Conservation (phyloP, 2,888 invertebrate genomes). For the Nymphalis polychloros region DNA sequence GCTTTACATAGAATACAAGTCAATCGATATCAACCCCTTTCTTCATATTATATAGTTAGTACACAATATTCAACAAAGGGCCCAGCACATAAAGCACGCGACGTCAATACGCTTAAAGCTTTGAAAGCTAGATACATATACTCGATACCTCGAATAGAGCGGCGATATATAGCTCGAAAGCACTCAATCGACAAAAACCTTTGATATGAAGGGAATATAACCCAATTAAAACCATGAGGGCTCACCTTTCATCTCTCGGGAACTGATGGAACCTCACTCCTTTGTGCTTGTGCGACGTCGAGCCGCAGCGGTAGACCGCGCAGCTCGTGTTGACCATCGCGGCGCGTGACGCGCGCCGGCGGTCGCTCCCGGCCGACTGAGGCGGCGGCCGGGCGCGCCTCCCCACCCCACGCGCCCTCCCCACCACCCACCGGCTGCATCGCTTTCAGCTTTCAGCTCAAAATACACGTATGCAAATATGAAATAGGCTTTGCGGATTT, state of each 20-base stretch:
- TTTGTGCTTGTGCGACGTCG: slow-evolving; percentile 29
- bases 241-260: slow-evolving; percentile 36
- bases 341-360: slow-evolving; percentile 13
- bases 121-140: slow-evolving; percentile 7
- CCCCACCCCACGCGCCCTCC: not conserved
- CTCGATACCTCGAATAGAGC: slow-evolving; percentile 2
- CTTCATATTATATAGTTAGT: not conserved
- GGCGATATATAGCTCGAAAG: not conserved
- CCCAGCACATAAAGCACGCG: not conserved
- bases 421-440: slow-evolving; percentile 13
- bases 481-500: slow-evolving; percentile 15
- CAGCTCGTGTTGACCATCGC: slow-evolving; percentile 36
- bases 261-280: slow-evolving; percentile 36
- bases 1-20: too few species aligned
- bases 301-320: slow-evolving; percentile 33
- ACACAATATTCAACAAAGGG: not conserved
- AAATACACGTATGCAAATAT: slow-evolving; percentile 21
- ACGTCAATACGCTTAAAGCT: slow-evolving; percentile 3
- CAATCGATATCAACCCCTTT: not conserved
- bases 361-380: slow-evolving; percentile 34
- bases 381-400: slow-evolving; percentile 25
- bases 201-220: not conserved
- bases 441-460: slow-evolving; percentile 12
- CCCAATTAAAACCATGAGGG: not conserved
- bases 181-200: slow-evolving; percentile 10